Conservation (phyloP, 2,888 invertebrate species). For the Fragum whitleyi region DNA sequence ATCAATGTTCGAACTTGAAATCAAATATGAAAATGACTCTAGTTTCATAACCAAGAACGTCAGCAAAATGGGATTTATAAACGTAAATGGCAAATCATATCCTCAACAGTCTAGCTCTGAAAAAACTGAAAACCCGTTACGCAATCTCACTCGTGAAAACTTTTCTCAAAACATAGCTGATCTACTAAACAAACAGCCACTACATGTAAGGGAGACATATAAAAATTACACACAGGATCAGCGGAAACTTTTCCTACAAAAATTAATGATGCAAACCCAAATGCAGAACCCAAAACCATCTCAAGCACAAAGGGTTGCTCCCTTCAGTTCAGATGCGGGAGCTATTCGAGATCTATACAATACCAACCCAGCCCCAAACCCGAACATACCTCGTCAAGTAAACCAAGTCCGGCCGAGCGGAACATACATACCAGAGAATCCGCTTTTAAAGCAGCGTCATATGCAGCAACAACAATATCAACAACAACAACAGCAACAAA, state of each 20-base stretch:
- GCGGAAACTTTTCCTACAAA: conserved; percentile 48
- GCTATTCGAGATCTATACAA: conserved; percentile 53
- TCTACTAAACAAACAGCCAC: conserved; percentile 52
- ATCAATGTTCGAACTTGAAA: conserved; percentile 79
- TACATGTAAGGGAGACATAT: conserved; percentile 48
- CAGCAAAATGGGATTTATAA: conserved; percentile 73
- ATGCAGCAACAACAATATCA: conserved; percentile 15
- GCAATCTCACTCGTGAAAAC: conserved; percentile 44
- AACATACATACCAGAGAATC: conserved; percentile 22
- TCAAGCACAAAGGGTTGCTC: conserved; percentile 45
- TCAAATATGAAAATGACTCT: conserved; percentile 76
- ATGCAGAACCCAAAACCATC: conserved; percentile 9
- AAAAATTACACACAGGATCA: conserved; percentile 39
- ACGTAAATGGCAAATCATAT: conserved; percentile 73
- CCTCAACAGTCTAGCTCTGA: conserved; percentile 54
- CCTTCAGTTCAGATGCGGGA: conserved; percentile 37
- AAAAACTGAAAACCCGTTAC: conserved; percentile 23
- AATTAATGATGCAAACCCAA: conserved; percentile 30
- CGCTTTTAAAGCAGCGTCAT: neutral
- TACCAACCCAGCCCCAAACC: neutral
- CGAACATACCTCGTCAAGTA: neutral
- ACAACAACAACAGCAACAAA: conserved; percentile 9
- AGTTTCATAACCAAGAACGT: conserved; percentile 72
- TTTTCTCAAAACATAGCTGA: conserved; percentile 53
- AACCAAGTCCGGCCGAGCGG: conserved; percentile 23